Base-by-base conservation (phyloP, 2,113 vertebrate genomes). In the Ia io region DNA sequence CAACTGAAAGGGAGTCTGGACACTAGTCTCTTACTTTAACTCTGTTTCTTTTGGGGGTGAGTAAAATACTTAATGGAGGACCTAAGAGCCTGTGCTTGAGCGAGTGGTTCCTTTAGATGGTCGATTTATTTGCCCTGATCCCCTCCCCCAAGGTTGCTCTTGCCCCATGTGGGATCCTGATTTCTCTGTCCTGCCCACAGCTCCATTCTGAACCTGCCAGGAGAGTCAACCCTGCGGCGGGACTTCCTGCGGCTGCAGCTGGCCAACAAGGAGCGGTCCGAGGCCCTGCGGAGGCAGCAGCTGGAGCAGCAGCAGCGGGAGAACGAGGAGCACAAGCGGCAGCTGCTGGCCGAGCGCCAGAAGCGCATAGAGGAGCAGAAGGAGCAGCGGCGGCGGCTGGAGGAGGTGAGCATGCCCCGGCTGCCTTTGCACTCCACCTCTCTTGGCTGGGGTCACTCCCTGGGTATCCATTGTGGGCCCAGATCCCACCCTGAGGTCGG, bases 291-390 rank as follows among this genome's bases (percentile, higher is more conserved):
- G 18, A 97, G 99, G n/a, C 99, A 99, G 98, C 99, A 99, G 98
- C 98, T 99, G 98, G 99, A 99, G 97, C 99, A 99, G 98, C 99
- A 99, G 98, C 99, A 99, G 97, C 98, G 98, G 1, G 98, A 99
- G 98, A 99, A 99, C 0, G 99, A 99, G 97, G 99, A 99, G 78
- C 99, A 99, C 98, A 99, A 99, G 97, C 98, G 99, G 87, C 99
- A 99, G 88, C 98, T 99, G 32, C 98, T 99, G 99, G 99, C 99
- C 0, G 99, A 99, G 98, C 98, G 99, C 85, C 99, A 99, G 98
- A 99, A 99, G 90, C 99, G 99, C 88, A 99, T 99, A 0, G 99
- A 99, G 98, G 99, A 99, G 98, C 99, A 99, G 98, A 99, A 99
- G 95, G 99, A 99, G 98, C 99, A 99, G 98, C 98, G 99, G 90